Percentiles rank a stretch among this genome's conserved stretches.
phyloP scores from a whole-genome alignment of 2,113 vertebrate species.

The Eleginops maclovinus region DNA sequence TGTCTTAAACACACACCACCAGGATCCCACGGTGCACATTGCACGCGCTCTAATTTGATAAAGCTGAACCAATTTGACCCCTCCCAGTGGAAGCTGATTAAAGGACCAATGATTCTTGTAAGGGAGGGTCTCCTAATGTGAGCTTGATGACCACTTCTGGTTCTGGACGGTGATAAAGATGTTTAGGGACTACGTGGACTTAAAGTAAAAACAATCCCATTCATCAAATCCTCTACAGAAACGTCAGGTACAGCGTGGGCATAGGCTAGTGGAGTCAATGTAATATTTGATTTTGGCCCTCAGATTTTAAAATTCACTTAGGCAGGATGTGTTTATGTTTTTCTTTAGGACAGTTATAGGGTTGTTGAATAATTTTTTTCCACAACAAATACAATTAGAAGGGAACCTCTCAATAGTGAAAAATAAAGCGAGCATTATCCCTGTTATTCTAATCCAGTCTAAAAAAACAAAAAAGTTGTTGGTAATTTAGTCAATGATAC shows the following conservation, averaged over 20 bases:
- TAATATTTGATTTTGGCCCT: neutral
- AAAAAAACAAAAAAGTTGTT: no score
- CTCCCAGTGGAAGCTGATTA: conserved; percentile 43
- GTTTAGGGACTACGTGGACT: conserved; percentile 5
- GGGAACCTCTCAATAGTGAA: no score
- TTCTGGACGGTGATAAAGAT: conserved; percentile 36
- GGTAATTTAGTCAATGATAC: no score
- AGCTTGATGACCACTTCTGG: conserved; percentile 20
- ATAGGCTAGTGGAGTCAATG: neutral
- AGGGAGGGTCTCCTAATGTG: conserved; percentile 29
- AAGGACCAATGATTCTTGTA: conserved; percentile 43
- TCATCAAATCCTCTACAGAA: neutral
- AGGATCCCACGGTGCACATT: conserved; percentile 19
- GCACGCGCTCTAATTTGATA: conserved; percentile 39
- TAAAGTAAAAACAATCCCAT: neutral
- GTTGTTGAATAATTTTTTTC: conserved; percentile 20
- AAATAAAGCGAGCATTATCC: no score
- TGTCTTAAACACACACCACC: neutral
- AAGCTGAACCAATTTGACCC: conserved; percentile 50
- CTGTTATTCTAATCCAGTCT: no score
- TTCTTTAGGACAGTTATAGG: neutral
- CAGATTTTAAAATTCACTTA: neutral
- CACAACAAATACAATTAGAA: conserved; percentile 1
- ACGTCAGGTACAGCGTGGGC: neutral
- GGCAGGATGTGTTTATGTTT: neutral